Evolutionary conservation across 2,888 invertebrate genomes (phyloP), one percentile per base, ranked within the genome.

Genomic region (Encarsia formosa): DNA sequence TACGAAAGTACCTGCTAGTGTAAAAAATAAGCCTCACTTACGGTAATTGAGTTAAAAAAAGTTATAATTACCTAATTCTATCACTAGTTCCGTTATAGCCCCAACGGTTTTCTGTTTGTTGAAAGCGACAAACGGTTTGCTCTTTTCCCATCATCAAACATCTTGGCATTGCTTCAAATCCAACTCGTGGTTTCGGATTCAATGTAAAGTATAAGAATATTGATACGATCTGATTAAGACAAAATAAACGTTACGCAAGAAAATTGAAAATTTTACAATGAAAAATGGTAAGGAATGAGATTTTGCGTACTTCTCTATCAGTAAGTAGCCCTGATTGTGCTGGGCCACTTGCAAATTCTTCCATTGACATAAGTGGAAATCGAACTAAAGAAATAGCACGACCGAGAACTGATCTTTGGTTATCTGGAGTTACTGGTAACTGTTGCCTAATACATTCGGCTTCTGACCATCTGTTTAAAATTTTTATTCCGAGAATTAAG

Each of bases 71-170:
- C 83, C 83, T 80, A 59, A 91, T 88, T 61, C 88, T 76, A 70
- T 91, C 91, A 44, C 87, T 85, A 0, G 88, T 87, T 4, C 90
- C 90, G 68, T 85, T 87, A 65, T 90, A 91, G 0, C 90, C 90
- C 91, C 91, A 91, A 50, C 88, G 77, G 22, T 83, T 84, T 67
- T 89, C 88, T 0, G 86, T 86, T 3, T 23, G 67, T 26, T 84
- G 83, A 71, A 91, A 91, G 53, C 85, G 75, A 53, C 83, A 83
- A 22, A 86, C 86, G 0, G 84, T 84, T 63, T 86, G 78, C 66
- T 90, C 88, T 65, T 87, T 87, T 2, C 88, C 88, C 5, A 86
- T 85, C 79, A 88, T 83, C 59, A 86, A 86, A 67, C 87, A 87
- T 19, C 89, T 76, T 0, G 88, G 88, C 16, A 81, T 80, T 65